Base-by-base conservation (phyloP, 2,888 invertebrate species). In the Diadegma fenestrale region DNA sequence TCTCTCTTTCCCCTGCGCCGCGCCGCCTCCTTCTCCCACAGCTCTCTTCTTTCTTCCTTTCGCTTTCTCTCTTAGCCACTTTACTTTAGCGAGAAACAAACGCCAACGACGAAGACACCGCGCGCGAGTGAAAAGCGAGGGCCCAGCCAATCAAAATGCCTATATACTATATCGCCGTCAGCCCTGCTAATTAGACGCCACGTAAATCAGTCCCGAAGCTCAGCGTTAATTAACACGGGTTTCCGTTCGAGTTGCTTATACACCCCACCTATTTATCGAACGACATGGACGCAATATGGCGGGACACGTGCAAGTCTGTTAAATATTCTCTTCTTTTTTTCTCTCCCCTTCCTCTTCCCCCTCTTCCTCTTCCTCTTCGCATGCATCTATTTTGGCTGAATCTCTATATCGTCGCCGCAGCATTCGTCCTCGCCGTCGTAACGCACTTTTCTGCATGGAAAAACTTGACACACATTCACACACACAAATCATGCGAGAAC, bases 151-250 rank as follows among this genome's bases (percentile, higher is more conserved):
- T 93, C 93, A 93, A 93, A 93, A 93, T 93, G 92, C 93, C 92
- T 92, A 80, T 88, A 87, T 83, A 92, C 91, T 92, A 87, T 92
- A 93, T 92, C 92, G 92, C 91, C 92, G 92, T 92, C 93, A 93
- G 92, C 91, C 90, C 89, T 91, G 92, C 93, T 93, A 93, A 93
- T 93, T 93, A 93, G 93, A 93, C 93, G 93, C 93, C 93, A 93
- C 93, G 93, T 93, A 93, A 93, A 93, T 93, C 93, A 93, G 93
- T 92, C 92, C 92, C 93, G 93, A 93, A 93, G 93, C 92, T 93
- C 92, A 92, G 92, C 93, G 93, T 93, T 93, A 93, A 93, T 93
- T 93, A 93, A 93, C 93, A 92, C 93, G 92, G 91, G 92, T 92
- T 93, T 93, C 91, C 91, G 91, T 90, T 91, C 91, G 91, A 91